Percentiles rank a stretch among this genome's conserved stretches.
Evolutionary conservation across 2,797 vertebrate species (phyloP).

Genomic region (Selene dorsalis): DNA sequence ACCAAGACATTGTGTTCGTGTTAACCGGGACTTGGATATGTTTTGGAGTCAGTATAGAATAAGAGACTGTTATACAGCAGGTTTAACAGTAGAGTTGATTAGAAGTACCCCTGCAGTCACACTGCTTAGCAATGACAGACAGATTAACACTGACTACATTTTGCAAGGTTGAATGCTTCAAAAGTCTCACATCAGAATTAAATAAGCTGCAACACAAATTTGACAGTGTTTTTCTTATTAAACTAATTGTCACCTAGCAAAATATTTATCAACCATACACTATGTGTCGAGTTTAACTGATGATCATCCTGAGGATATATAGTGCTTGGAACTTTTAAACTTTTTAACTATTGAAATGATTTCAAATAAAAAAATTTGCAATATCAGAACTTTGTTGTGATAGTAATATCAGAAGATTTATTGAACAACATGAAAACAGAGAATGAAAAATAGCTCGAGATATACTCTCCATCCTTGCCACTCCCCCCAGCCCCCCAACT

Average conservation of each 20-base stretch:
- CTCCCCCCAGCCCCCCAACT: constrained; percentile 45
- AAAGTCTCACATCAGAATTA: neutral
- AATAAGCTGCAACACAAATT: neutral
- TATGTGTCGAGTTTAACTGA: neutral
- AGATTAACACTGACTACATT: neutral
- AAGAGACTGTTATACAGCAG: constrained; percentile 24
- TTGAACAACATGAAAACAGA: constrained; percentile 31
- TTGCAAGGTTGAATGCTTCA: neutral
- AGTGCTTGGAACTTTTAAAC: neutral
- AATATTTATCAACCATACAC: neutral
- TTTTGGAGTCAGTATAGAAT: constrained; percentile 39
- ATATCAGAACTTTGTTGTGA: constrained; percentile 12
- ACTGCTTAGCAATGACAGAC: neutral
- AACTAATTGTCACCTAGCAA: neutral
- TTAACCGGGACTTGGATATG: constrained; percentile 53
- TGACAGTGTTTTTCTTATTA: neutral
- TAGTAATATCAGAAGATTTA: constrained; percentile 15
- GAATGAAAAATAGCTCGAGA: constrained; percentile 32
- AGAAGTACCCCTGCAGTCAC: neutral
- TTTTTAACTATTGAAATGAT: neutral
- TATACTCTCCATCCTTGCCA: constrained; percentile 45
- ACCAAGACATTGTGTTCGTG: constrained; percentile 59
- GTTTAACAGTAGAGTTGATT: constrained; percentile 19
- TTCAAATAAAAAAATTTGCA: neutral
- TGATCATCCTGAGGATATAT: constrained; percentile 1